phyloP scores from a whole-genome alignment of 64 coral and sea anemone species.

The Platygyra sinensis region DNA sequence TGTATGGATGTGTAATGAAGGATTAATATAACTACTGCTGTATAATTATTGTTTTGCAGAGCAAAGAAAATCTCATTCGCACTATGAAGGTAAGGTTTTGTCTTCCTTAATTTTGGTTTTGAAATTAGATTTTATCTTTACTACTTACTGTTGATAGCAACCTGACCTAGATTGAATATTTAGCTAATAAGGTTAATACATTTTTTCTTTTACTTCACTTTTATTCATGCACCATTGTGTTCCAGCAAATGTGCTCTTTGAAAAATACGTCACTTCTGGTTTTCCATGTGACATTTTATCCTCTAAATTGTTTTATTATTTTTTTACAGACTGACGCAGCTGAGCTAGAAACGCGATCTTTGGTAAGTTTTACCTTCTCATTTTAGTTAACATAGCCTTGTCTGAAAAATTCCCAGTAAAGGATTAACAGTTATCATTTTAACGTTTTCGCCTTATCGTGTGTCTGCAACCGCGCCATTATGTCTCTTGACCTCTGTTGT shows the following conservation, averaged over 20 bases:
- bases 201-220: no score
- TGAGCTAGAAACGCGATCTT: slow-evolving; percentile 80
- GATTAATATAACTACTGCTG: not conserved
- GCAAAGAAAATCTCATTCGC: slow-evolving; percentile 84
- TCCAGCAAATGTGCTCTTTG: no score
- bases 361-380: slow-evolving; percentile 49
- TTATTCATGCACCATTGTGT: no score
- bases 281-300: not conserved
- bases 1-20: not conserved
- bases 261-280: not conserved
- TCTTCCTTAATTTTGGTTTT: not conserved
- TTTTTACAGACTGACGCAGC: slow-evolving; percentile 74
- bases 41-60: slow-evolving; percentile 62
- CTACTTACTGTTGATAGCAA: no score
- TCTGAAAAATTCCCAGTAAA: no score
- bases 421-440: no score
- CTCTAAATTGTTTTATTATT: not conserved
- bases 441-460: no score
- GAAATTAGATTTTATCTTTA: not conserved
- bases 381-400: not conserved
- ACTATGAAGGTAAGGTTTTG: slow-evolving; percentile 78
- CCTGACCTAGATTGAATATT: no score
- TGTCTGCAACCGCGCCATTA: no score
- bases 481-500: no score
- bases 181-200: no score